These are phyloP conservation scores for Kryptolebias marmoratus DNA, from an alignment of 2,113 vertebrate genomes.

Conservation along the genomic window DNA sequence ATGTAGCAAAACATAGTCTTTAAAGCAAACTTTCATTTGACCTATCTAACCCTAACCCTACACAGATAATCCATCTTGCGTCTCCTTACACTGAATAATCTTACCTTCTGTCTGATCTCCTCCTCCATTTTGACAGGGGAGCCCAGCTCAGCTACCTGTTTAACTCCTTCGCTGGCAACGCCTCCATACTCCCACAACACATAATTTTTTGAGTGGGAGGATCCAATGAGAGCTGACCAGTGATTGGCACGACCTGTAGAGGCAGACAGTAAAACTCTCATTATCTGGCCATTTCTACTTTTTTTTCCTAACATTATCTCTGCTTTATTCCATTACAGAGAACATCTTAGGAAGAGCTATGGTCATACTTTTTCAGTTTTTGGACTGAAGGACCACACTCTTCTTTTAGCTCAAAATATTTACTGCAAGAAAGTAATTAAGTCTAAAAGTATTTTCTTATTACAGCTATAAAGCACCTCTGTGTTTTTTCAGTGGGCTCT, in stretches of 20 bases:
- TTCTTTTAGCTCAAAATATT: not conserved
- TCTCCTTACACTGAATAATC: conserved; percentile 4
- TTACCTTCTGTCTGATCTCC: conserved; percentile 97
- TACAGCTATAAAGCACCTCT: not conserved
- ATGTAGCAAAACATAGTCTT: too few species aligned
- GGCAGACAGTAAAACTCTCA: conserved; percentile 18
- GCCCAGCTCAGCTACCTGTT: conserved; percentile 93
- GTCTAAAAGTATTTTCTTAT: not conserved
- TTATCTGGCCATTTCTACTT: not conserved
- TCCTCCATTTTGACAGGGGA: conserved; percentile 99
- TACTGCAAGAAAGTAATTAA: not conserved
- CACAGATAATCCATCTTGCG: not conserved
- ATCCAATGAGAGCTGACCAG: conserved; percentile 96
- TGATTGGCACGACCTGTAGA: conserved; percentile 93
- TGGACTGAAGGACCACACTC: not conserved
- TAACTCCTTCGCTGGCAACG: conserved; percentile 91
- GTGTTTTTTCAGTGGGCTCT: not conserved
- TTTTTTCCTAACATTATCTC: not conserved
- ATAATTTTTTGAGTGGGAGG: conserved; percentile 95
- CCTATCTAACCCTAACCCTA: too few species aligned
- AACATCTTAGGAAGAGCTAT: not conserved
- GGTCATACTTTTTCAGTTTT: not conserved
- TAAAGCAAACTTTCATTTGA: too few species aligned
- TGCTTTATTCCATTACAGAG: not conserved
- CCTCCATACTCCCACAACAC: conserved; percentile 97